Percentiles rank a stretch among this genome's conserved stretches.
These are phyloP conservation scores for Gymnocypris eckloni DNA, from an alignment of 2,797 vertebrate species.

Conservation along the genomic window DNA sequence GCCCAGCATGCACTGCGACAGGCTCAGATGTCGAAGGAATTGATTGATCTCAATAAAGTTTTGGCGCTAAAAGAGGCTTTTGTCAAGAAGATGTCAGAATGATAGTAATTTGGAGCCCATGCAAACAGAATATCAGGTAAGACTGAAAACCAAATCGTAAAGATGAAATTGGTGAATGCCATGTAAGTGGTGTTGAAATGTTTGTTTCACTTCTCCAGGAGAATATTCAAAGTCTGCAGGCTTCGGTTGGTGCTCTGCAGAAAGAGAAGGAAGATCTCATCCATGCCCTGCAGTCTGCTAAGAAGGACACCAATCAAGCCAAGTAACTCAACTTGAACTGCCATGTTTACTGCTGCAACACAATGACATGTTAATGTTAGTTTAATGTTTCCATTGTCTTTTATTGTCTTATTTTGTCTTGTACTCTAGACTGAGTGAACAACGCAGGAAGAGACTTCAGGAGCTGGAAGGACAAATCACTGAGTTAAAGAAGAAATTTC, in stretches of 20 bases:
- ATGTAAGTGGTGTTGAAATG: neutral
- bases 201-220: constrained; percentile 72
- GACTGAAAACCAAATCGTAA: neutral
- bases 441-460: constrained; percentile 91
- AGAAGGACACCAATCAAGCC: constrained; percentile 93
- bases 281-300: constrained; percentile 86
- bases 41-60: constrained; percentile 92
- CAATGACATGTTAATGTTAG: neutral
- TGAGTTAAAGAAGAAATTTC: constrained; percentile 91
- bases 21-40: constrained; percentile 93
- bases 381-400: neutral
- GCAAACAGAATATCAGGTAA: constrained; percentile 87
- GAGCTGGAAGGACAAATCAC: constrained; percentile 89
- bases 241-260: constrained; percentile 84
- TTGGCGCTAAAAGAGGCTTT: constrained; percentile 89
- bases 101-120: constrained; percentile 88
- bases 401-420: neutral
- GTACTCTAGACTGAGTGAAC: constrained; percentile 87
- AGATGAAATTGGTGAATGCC: neutral
- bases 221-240: constrained; percentile 84
- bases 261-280: constrained; percentile 92
- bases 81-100: constrained; percentile 90
- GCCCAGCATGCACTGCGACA: constrained; percentile 90
- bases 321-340: constrained; percentile 79
- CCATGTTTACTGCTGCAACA: neutral